Base-by-base conservation (phyloP, 2,888 invertebrate species). In the Unio delphinus region DNA sequence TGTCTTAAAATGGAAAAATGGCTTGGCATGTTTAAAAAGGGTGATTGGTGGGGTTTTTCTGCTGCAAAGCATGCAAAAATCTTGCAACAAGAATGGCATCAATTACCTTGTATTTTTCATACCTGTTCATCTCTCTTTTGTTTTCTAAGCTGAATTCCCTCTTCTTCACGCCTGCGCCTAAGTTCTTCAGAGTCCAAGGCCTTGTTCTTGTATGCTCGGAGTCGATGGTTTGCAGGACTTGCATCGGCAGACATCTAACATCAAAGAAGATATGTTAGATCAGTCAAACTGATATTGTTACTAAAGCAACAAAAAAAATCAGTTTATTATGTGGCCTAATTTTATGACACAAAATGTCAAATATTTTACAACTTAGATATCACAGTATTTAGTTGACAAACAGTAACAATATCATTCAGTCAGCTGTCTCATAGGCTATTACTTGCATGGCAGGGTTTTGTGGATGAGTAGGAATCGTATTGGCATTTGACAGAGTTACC, bases 91-190 rank as follows among this genome's bases (percentile, higher is more conserved):
- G 18, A 18, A 34, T 62, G 45, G 45, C 45, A 45, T 45, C 45
- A 45, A 45, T 58, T 30, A 6, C 15, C 59, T 65, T 55, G 45
- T 26, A 26, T 30, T 65, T 28, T 28, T n/a, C 55, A 57, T 63
- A 91, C 88, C 90, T 98, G 98, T 88, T 97, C 96, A 90, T 98
- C 98, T 75, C 98, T 92, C 90, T 98, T 98, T 86, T 96, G 96
- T 92, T 98, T 98, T 67, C 98, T 92, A 64, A 99, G 92, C 88
- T 98, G 98, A 54, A 99, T 95, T 45, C 98, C 98, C 90, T 98
- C 98, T 87, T 99, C 98, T 90, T 98, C 98, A 60, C 98, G 92
- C 59, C 98, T 92, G 67, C 98, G 93, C 64, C 98, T 93, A 83
- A 98, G 92, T 91, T 98, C 98, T 80, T 97, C 95, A 6, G 96